These are phyloP conservation scores for Drosophila orena DNA, from an alignment of 1,140 invertebrate species.

Conservation along the genomic window DNA sequence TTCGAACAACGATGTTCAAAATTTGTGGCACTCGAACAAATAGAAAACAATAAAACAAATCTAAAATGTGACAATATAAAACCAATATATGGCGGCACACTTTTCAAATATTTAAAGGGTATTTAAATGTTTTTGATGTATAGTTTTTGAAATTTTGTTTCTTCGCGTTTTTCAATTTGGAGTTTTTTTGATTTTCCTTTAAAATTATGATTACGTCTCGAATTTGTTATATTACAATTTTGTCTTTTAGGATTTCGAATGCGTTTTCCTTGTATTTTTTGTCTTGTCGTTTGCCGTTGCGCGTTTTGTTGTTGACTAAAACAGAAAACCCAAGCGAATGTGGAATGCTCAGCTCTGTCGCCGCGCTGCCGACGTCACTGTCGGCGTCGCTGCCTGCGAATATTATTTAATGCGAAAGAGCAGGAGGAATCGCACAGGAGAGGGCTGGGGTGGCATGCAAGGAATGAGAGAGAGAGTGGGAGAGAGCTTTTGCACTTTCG, in stretches of 20 bases:
- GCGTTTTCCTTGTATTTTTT: slow-evolving; percentile 1
- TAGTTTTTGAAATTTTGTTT: background rate
- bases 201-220: background rate
- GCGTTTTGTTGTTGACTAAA: slow-evolving; percentile 77
- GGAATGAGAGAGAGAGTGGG: slow-evolving; percentile 4
- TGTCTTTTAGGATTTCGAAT: slow-evolving; percentile 5
- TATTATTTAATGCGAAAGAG: slow-evolving; percentile 72
- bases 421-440: slow-evolving; percentile 10
- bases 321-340: slow-evolving; percentile 55
- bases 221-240: slow-evolving; percentile 8
- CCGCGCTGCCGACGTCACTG: slow-evolving; percentile 24
- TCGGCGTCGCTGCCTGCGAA: slow-evolving; percentile 43
- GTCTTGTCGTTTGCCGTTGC: slow-evolving; percentile 46
- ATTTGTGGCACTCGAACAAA: slow-evolving; percentile 49
- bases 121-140: slow-evolving; percentile 4
- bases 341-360: slow-evolving; percentile 54
- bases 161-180: background rate
- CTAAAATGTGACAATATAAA: slow-evolving; percentile 17
- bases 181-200: slow-evolving; percentile 3
- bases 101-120: slow-evolving; percentile 12
- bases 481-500: slow-evolving; percentile 48
- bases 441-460: background rate
- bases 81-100: slow-evolving; percentile 26
- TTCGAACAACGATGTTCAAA: slow-evolving; percentile 37
- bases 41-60: slow-evolving; percentile 15